Conservation (phyloP, 2,888 invertebrate genomes). For the Drosophila glabriapex region DNA sequence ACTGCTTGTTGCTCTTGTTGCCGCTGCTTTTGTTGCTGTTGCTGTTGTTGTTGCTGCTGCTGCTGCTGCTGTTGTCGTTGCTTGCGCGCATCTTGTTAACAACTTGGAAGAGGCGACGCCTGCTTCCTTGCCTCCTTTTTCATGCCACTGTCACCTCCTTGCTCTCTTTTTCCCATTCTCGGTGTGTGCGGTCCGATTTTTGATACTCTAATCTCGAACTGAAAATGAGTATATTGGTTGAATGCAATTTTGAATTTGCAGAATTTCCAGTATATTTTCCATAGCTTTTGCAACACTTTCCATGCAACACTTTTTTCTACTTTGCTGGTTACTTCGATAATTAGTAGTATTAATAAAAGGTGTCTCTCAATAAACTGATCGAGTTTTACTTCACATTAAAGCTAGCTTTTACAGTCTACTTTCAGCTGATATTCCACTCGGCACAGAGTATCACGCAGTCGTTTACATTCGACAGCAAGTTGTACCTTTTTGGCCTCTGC, state of each 20-base stretch:
- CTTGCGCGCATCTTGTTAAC: slow-evolving; percentile 75
- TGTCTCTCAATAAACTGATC: background rate
- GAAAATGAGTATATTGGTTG: background rate
- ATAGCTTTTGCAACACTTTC: too few species aligned
- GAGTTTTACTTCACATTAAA: background rate
- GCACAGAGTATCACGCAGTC: slow-evolving; percentile 1
- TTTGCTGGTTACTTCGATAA: background rate
- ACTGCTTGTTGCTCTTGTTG: slow-evolving; percentile 57
- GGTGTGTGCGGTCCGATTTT: slow-evolving; percentile 50
- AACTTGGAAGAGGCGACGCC: slow-evolving; percentile 48
- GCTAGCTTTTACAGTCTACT: background rate
- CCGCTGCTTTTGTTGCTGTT: slow-evolving; percentile 25
- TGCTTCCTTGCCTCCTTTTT: slow-evolving; percentile 10
- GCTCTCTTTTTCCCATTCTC: background rate
- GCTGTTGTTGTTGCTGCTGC: slow-evolving; percentile 35
- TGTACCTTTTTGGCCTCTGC: slow-evolving; percentile 1
- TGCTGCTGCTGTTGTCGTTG: slow-evolving; percentile 59
- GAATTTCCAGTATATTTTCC: background rate
- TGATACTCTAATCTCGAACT: background rate
- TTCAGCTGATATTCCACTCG: background rate
- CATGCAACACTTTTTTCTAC: background rate
- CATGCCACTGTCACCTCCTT: slow-evolving; percentile 2
- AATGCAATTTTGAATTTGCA: background rate
- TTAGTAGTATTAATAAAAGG: background rate
- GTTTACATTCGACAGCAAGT: too few species aligned